Evolutionary conservation across 92 coral and sea anemone species (phyloP).

Genomic region (Parazoanthus darwini): DNA sequence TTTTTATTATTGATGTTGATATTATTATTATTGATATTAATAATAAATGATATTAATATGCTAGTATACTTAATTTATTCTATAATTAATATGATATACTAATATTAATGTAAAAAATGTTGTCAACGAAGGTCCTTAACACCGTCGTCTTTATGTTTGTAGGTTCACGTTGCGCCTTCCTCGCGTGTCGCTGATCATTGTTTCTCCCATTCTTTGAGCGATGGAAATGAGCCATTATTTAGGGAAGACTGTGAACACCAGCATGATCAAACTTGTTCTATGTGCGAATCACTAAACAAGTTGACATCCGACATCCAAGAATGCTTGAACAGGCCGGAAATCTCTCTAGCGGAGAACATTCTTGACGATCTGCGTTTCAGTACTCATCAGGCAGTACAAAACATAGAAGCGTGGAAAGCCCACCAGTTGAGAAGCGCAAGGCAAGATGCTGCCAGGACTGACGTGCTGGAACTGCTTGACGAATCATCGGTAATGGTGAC

Average conservation of each 20-base stretch:
- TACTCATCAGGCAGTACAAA: slow-evolving; percentile 33
- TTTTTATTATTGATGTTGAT: not conserved
- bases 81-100: too few relatives aligned
- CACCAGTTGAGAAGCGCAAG: slow-evolving; percentile 32
- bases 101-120: too few relatives aligned
- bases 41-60: too few relatives aligned
- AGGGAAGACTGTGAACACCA: slow-evolving; percentile 5
- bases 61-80: too few relatives aligned
- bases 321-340: slow-evolving; percentile 6
- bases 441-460: slow-evolving; percentile 40
- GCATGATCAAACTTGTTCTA: slow-evolving; percentile 18
- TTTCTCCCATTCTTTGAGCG: slow-evolving; percentile 24
- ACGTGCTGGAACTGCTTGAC: slow-evolving; percentile 27
- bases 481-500: slow-evolving; percentile 24
- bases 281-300: slow-evolving; percentile 11
- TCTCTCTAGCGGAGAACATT: slow-evolving; percentile 6
- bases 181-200: slow-evolving; percentile 38
- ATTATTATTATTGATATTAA: not conserved
- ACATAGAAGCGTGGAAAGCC: slow-evolving; percentile 33
- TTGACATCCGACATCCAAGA: slow-evolving; percentile 20
- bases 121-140: not conserved
- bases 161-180: slow-evolving; percentile 37
- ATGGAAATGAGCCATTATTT: slow-evolving; percentile 18
- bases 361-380: slow-evolving; percentile 16
- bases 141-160: not conserved